Percentiles rank a stretch among this genome's conserved stretches.
Conservation (phyloP, 2,888 invertebrate genomes). For the Stenodera caucasica region DNA sequence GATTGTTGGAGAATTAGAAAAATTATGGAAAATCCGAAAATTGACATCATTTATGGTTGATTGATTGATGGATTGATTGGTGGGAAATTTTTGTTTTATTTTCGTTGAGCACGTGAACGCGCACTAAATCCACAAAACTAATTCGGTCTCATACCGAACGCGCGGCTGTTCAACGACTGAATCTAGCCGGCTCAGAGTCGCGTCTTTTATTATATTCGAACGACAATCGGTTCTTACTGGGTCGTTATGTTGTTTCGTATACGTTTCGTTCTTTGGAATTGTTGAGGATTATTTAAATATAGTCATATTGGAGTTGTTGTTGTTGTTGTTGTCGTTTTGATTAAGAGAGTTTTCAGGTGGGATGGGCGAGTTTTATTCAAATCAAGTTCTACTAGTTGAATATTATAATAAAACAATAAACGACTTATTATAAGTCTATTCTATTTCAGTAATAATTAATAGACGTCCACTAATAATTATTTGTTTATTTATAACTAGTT, state of each 20-base stretch:
- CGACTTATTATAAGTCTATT: neutral
- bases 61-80: conserved; percentile 8
- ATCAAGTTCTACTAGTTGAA: conserved; percentile 5
- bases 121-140: conserved; percentile 24
- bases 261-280: too few species aligned
- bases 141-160: conserved; percentile 31
- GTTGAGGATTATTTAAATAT: conserved; percentile 5
- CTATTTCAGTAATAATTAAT: neutral
- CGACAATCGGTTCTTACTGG: neutral
- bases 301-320: neutral
- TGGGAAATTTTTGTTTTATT: neutral
- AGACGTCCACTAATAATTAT: neutral
- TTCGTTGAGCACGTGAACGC: conserved; percentile 32
- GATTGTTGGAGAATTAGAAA: conserved; percentile 27
- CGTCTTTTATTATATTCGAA: neutral
- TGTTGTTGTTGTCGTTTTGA: neutral
- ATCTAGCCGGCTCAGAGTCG: neutral
- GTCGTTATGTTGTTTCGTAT: neutral
- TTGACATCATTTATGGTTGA: conserved; percentile 32
- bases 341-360: conserved; percentile 12
- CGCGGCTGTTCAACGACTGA: conserved; percentile 27
- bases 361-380: conserved; percentile 14
- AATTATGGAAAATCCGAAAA: conserved; percentile 26
- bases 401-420: too few species aligned
- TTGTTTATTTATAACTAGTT: too few species aligned